Evolutionary conservation across 2,888 invertebrate genomes (phyloP).

Genomic region (Epicampocera succincta): DNA sequence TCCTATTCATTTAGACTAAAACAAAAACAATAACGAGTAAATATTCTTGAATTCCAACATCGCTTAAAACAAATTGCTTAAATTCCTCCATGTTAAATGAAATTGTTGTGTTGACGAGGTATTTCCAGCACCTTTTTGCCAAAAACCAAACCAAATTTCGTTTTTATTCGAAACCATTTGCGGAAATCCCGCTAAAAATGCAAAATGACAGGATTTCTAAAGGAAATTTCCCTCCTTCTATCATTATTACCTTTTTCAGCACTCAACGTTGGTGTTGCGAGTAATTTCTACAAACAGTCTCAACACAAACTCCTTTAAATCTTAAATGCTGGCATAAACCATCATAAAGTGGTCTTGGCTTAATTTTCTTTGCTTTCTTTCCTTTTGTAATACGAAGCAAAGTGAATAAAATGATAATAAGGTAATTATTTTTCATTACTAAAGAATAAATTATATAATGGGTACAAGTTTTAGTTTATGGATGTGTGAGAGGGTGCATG

Average conservation of each 20-base stretch:
- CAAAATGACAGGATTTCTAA: not conserved
- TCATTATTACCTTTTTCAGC: not conserved
- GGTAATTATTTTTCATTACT: slow-evolving; percentile 28
- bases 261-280: slow-evolving; percentile 23
- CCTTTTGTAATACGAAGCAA: not conserved
- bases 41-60: no score
- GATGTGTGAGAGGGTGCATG: not conserved
- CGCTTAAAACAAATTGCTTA: no score
- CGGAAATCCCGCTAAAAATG: not conserved
- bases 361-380: not conserved
- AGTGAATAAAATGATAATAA: slow-evolving; percentile 31
- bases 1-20: no score
- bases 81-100: no score
- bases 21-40: no score
- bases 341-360: slow-evolving; percentile 12
- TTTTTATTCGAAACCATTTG: not conserved
- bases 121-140: no score
- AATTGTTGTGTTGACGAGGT: no score
- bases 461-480: not conserved
- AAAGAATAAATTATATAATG: slow-evolving; percentile 11
- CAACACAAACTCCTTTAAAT: slow-evolving; percentile 8
- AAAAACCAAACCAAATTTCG: not conserved
- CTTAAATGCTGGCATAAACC: slow-evolving; percentile 10
- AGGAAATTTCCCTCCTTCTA: not conserved
- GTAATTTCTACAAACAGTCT: not conserved